Percentiles rank a stretch among this genome's conserved stretches.
Conservation (phyloP, 2,113 vertebrate genomes). For the Proteles cristata region DNA sequence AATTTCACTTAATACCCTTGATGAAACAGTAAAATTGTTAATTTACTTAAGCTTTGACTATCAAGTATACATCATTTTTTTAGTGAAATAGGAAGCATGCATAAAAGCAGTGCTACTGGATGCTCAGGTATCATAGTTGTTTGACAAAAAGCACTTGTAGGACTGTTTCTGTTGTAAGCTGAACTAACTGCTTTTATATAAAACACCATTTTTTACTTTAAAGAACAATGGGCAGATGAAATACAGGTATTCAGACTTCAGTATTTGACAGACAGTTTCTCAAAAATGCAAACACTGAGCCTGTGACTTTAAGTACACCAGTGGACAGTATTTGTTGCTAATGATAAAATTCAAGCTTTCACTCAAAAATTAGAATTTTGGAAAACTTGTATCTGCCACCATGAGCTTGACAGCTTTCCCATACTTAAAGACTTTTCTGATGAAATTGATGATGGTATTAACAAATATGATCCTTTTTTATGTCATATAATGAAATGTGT, state of each 20-base stretch:
- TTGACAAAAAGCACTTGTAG: not conserved
- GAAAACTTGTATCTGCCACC: constrained; percentile 10
- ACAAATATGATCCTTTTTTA: constrained; percentile 57
- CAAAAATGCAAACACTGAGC: not conserved
- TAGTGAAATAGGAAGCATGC: not conserved
- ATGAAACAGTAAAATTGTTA: not conserved
- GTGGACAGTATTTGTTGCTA: not conserved
- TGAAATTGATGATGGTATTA: constrained; percentile 52
- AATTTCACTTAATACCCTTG: constrained; percentile 1
- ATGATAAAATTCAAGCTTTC: constrained; percentile 30
- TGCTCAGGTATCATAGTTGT: not conserved
- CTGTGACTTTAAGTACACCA: constrained; percentile 29
- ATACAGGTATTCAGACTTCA: not conserved
- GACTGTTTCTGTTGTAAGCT: not conserved
- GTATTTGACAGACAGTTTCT: constrained; percentile 21
- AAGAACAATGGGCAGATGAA: not conserved
- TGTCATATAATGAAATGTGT: constrained; percentile 60
- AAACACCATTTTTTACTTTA: not conserved
- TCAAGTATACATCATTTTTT: not conserved
- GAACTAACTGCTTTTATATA: not conserved
- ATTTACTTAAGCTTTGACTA: not conserved
- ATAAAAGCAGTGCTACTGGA: not conserved
- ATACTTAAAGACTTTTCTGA: constrained; percentile 60
- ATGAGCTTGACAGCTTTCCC: constrained; percentile 40
- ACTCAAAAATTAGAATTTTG: constrained; percentile 50